Evolutionary conservation across 1,140 invertebrate species (phyloP), one percentile per base, ranked within the genome.

Genomic region (Hypothenemus hampei): DNA sequence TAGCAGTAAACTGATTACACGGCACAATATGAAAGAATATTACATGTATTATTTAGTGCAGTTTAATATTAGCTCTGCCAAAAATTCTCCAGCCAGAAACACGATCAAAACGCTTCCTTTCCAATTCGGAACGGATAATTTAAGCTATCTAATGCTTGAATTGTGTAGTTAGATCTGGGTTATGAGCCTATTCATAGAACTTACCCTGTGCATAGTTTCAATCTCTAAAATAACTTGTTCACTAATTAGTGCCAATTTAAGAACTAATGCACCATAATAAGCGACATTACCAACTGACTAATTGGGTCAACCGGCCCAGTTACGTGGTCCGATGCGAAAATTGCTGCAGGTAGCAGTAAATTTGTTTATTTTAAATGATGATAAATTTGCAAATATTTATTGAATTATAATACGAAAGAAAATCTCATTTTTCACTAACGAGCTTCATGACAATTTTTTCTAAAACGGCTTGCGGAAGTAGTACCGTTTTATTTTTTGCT

Each of bases 191-290:
- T 45, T 45, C 24, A 36, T 47, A 49, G 33, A 49, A 49, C 47
- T 49, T 49, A 49, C 47, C 47, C 47, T 49, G 19, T 39, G 21
- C 47, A 49, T 49, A 16, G n/a, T 49, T 18, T 10, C 16, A 20
- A 31, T 29, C 26, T 8, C 15, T 8, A 23, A n/a, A 26, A 22
- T 3, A n/a, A 47, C 11, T 33, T 24, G 29, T 39, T 39, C 33
- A 49, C 47, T 39, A 49, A 49, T 49, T 49, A 49, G 21, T 19
- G 33, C 20, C 44, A n/a, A 35, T 47, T 47, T 47, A 47, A 31
- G 44, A n/a, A 24, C 35, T 49, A 49, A 37, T 49, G 47, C 23
- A 49, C 23, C 35, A 37, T 49, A 49, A 49, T 49, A n/a, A n/a
- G n/a, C n/a, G n/a, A n/a, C n/a, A n/a, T n/a, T n/a, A n/a, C n/a